A percentile compares a stretch with the other conserved stretches of the same genome.
Evolutionary conservation across 2,797 vertebrate genomes (phyloP).

Genomic region (Hydrolagus colliei): DNA sequence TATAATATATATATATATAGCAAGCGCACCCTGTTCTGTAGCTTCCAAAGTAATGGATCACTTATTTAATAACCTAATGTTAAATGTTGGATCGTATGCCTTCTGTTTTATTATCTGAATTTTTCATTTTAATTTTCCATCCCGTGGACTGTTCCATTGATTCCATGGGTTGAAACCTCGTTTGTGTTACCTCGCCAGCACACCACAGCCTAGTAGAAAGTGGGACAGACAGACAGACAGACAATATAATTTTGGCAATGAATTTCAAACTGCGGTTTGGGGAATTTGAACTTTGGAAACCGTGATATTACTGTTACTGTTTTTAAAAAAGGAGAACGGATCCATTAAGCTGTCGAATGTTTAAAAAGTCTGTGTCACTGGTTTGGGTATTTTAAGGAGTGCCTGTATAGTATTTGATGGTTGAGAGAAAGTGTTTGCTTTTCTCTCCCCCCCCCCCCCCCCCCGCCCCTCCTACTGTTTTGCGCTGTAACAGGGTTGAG

Average conservation of each 20-base stretch:
- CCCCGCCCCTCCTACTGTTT: background rate
- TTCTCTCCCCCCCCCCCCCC: background rate
- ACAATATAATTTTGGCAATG: background rate
- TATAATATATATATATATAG: too few relatives aligned
- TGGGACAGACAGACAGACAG: background rate
- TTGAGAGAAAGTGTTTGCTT: background rate
- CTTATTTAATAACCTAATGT: background rate
- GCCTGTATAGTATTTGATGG: background rate
- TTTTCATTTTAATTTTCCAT: background rate
- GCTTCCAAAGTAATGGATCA: background rate
- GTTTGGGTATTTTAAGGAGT: background rate
- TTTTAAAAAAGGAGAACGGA: background rate
- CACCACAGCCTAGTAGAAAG: background rate
- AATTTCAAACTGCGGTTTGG: background rate
- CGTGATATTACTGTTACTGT: background rate
- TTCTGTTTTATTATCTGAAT: background rate
- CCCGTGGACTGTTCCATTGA: background rate
- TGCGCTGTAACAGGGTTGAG: background rate
- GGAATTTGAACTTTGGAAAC: background rate
- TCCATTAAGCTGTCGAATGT: background rate
- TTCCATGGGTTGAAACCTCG: background rate
- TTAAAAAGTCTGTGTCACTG: background rate
- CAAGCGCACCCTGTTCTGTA: background rate
- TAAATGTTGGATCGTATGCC: background rate
- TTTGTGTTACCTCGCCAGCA: background rate